phyloP scores from a whole-genome alignment of 2,797 vertebrate genomes.

The Hypotaenidia okinawae region DNA sequence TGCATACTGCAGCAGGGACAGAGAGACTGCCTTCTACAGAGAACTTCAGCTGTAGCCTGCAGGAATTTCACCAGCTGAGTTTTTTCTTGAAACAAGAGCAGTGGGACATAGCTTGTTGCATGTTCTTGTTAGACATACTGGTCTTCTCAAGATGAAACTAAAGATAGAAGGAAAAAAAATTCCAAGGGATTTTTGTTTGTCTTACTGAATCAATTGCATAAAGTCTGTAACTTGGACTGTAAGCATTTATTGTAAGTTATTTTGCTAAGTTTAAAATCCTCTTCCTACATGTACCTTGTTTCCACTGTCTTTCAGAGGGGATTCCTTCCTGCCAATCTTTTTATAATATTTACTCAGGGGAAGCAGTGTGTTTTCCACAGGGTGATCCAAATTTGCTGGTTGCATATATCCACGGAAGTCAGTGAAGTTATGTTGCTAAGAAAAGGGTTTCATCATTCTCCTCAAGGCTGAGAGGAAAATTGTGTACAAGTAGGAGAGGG shows the following conservation, averaged over 20 bases:
- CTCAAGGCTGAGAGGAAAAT: not conserved
- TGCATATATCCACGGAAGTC: not conserved
- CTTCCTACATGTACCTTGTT: not conserved
- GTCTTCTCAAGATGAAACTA: not conserved
- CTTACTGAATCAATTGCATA: not conserved
- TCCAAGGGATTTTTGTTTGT: not conserved
- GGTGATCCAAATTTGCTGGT: not conserved
- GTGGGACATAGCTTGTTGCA: not conserved
- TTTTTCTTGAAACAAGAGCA: not conserved
- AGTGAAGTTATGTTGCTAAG: not conserved
- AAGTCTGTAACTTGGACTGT: not conserved
- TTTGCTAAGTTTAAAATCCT: conserved; percentile 3
- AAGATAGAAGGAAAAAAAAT: not conserved
- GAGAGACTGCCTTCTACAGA: not conserved
- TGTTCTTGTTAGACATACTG: not conserved
- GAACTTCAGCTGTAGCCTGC: not conserved
- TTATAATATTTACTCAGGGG: not conserved
- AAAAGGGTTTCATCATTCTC: not conserved
- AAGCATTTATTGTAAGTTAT: not conserved
- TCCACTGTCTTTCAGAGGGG: not conserved
- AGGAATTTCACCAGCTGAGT: not conserved
- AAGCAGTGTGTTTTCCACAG: not conserved
- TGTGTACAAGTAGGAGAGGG: not conserved
- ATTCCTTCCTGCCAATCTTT: conserved; percentile 7
- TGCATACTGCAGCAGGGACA: not conserved